phyloP scores from a whole-genome alignment of 2,888 invertebrate genomes.

The Calliopum simillimum region DNA sequence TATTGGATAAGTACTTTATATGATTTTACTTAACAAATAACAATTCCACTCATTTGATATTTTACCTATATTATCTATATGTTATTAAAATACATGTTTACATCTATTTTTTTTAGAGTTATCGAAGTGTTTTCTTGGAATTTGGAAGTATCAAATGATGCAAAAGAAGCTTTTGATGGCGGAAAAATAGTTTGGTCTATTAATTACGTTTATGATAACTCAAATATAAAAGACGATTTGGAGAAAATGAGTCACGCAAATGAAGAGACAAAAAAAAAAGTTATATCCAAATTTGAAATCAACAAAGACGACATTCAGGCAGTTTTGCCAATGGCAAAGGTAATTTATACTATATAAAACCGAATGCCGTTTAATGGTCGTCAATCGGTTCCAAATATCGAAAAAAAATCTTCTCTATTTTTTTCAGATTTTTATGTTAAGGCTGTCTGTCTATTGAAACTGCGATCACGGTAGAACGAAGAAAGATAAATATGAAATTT shows the following conservation, averaged over 20 bases:
- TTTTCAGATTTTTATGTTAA: too few relatives aligned
- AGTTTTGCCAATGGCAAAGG: constrained; percentile 93
- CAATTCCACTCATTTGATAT: too few relatives aligned
- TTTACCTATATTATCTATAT: too few relatives aligned
- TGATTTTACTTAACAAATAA: too few relatives aligned
- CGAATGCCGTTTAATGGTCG: too few relatives aligned
- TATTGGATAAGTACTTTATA: too few relatives aligned
- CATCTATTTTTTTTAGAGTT: constrained; percentile 58
- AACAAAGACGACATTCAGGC: constrained; percentile 95
- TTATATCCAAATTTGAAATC: constrained; percentile 86
- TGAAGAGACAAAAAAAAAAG: constrained; percentile 72
- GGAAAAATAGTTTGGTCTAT: constrained; percentile 90
- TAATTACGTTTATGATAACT: constrained; percentile 77
- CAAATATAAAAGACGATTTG: constrained; percentile 62
- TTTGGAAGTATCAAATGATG: constrained; percentile 86
- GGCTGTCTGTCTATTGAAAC: too few relatives aligned
- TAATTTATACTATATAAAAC: constrained; percentile 60
- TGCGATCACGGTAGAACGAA: too few relatives aligned
- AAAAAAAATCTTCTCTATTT: too few relatives aligned
- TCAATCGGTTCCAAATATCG: too few relatives aligned
- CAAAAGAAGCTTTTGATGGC: constrained; percentile 81
- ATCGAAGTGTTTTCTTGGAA: constrained; percentile 93
- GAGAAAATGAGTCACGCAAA: constrained; percentile 56
- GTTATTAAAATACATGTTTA: not conserved
- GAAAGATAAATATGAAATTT: too few relatives aligned